Evolutionary conservation across 2,888 invertebrate species (phyloP), one percentile per base, ranked within the genome.

Genomic region (Micoletzkya japonica): DNA sequence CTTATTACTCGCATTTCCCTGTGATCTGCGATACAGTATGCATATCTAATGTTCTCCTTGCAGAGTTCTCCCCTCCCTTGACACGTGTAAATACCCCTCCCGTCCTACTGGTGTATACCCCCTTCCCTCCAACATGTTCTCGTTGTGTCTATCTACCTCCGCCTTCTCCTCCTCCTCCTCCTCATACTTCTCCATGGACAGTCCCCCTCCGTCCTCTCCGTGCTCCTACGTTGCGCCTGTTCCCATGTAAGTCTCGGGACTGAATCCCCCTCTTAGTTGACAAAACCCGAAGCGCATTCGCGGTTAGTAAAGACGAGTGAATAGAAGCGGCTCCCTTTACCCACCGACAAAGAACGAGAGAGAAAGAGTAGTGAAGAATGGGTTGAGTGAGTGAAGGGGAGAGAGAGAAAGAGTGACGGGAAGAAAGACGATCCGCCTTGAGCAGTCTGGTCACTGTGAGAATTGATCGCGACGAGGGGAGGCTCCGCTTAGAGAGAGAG

Each of bases 131-230:
- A n/a, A n/a, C n/a, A 64, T 64, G 64, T 52, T 64, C 52, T 64
- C 64, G 24, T 52, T 64, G 64, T 64, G 64, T 64, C 64, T 64
- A 49, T 64, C 64, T 6, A 64, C 64, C 10, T 36, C 64, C 39
- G 39, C 64, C 34, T 64, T 64, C 52, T 52, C 64, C 52, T 52
- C 52, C 26, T 7, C 26, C 26, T 30, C 64, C 24, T 64, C 64
- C n/a, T 28, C 64, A 3, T 64, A 50, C 64, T 34, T 24, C 64
- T 64, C 26, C 61, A 61, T 37, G 37, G 59, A 26, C 14, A 61
- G 44, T 49, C 49, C 49, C 34, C 64, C 36, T 64, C 64, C n/a
- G n/a, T n/a, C n/a, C n/a, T n/a, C n/a, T n/a, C n/a, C n/a, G n/a
- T n/a, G n/a, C n/a, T n/a, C n/a, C n/a, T n/a, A n/a, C n/a, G n/a